Conservation (phyloP, 2,113 vertebrate species). For the Leptobrachium ailaonicum region DNA sequence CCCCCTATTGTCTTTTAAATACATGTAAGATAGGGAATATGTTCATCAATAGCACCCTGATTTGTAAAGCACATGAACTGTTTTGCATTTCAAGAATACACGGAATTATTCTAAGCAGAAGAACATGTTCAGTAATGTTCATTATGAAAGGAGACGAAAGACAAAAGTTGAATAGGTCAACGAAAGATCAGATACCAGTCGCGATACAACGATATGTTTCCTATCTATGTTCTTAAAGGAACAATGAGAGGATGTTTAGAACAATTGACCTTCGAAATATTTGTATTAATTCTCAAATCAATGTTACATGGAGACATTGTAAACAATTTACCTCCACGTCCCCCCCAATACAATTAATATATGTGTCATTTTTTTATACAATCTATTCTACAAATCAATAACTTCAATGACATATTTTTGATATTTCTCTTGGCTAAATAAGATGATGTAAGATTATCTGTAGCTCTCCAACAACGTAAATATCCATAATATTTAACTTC, state of each 20-base stretch:
- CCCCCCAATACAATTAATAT: neutral
- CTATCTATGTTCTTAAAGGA: neutral
- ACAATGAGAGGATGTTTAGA: neutral
- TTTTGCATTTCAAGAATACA: neutral
- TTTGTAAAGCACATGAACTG: neutral
- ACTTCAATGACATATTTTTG: slow-evolving; percentile 4
- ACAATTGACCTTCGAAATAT: slow-evolving; percentile 9
- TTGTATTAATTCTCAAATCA: neutral
- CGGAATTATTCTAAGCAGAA: neutral
- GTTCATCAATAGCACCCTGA: neutral
- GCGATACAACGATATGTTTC: neutral
- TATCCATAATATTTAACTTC: too few relatives aligned
- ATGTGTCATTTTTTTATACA: slow-evolving; percentile 1
- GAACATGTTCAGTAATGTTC: neutral
- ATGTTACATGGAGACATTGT: slow-evolving; percentile 10
- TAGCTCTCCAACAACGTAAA: too few relatives aligned
- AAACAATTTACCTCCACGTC: neutral
- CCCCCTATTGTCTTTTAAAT: neutral
- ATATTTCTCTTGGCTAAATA: too few relatives aligned
- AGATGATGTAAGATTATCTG: too few relatives aligned
- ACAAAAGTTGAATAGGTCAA: neutral
- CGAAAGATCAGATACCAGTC: neutral
- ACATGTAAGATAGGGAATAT: neutral
- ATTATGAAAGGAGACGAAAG: neutral
- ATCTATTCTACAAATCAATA: neutral